Percentiles rank a stretch among this genome's conserved stretches.
phyloP scores from a whole-genome alignment of 2,888 invertebrate species.

The Cephus pygmeus region DNA sequence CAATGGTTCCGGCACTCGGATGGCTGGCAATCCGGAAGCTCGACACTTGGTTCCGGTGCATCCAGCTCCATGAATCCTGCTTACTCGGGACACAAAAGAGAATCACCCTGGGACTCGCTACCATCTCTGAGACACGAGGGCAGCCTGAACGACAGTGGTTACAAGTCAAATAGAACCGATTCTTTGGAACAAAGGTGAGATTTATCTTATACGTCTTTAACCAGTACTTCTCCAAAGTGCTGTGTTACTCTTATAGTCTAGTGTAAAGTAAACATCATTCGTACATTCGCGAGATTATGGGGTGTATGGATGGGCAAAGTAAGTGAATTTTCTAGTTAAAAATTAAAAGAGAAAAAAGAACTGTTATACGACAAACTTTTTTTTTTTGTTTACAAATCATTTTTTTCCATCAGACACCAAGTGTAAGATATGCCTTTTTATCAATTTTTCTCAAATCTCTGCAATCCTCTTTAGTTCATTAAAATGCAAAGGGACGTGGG shows the following conservation, averaged over 20 bases:
- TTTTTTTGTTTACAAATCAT: too few relatives aligned
- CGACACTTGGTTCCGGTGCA: conserved; percentile 74
- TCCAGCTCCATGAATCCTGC: conserved; percentile 61
- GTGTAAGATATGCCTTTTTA: too few relatives aligned
- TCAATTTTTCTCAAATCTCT: too few relatives aligned
- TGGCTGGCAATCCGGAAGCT: conserved; percentile 85
- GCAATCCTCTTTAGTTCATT: too few relatives aligned
- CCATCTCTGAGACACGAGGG: conserved; percentile 87
- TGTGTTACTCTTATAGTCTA: background rate
- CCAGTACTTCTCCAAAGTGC: background rate
- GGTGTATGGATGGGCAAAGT: background rate
- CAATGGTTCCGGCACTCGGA: conserved; percentile 93
- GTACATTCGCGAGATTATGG: background rate
- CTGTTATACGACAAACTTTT: too few relatives aligned
- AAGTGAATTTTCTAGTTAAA: background rate
- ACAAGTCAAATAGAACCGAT: conserved; percentile 86
- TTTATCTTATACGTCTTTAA: background rate
- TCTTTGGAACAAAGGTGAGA: conserved; percentile 87
- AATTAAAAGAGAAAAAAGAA: too few relatives aligned
- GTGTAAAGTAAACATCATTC: background rate
- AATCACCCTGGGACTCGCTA: conserved; percentile 87
- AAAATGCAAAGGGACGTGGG: too few relatives aligned
- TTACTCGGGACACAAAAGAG: conserved; percentile 72
- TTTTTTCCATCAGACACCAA: too few relatives aligned
- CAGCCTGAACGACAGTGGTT: conserved; percentile 88